Conservation (phyloP, 2,113 vertebrate genomes). For the Phycodurus eques region DNA sequence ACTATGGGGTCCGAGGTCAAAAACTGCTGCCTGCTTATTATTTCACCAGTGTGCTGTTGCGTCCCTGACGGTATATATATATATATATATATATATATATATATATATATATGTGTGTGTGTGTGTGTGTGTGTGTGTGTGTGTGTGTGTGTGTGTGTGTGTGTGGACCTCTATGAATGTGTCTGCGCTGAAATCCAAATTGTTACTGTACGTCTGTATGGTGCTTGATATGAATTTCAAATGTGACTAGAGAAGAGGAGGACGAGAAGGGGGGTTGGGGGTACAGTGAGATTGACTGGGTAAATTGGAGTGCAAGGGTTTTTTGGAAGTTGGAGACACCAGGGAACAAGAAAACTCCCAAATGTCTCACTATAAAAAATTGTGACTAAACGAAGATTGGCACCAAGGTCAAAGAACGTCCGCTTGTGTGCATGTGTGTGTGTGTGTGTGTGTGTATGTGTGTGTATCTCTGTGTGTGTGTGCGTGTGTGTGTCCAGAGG, state of each 20-base stretch:
- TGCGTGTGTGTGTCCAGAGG: conserved; percentile 17
- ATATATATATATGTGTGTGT: too few relatives aligned
- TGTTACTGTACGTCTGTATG: conserved; percentile 29
- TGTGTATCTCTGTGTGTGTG: not conserved
- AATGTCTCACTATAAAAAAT: conserved; percentile 34
- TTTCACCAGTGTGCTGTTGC: conserved; percentile 26
- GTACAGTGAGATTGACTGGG: conserved; percentile 55
- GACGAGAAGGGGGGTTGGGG: not conserved
- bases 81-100: too few relatives aligned
- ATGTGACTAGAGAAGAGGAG: conserved; percentile 22
- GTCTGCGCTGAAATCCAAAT: conserved; percentile 33
- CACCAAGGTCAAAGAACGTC: conserved; percentile 19
- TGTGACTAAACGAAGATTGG: conserved; percentile 13
- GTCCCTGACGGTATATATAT: not conserved
- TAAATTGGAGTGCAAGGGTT: conserved; percentile 55
- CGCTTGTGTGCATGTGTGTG: conserved; percentile 6
- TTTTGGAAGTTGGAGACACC: conserved; percentile 43
- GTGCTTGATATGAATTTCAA: conserved; percentile 41
- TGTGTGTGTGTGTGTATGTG: conserved; percentile 30
- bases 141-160: conserved; percentile 5
- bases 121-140: not conserved
- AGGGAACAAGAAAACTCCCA: conserved; percentile 30
- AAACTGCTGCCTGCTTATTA: conserved; percentile 45
- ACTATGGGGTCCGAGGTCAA: conserved; percentile 37
- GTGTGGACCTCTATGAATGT: conserved; percentile 21